These are phyloP conservation scores for Stenurella melanura DNA, from an alignment of 2,888 invertebrate genomes.

Conservation along the genomic window DNA sequence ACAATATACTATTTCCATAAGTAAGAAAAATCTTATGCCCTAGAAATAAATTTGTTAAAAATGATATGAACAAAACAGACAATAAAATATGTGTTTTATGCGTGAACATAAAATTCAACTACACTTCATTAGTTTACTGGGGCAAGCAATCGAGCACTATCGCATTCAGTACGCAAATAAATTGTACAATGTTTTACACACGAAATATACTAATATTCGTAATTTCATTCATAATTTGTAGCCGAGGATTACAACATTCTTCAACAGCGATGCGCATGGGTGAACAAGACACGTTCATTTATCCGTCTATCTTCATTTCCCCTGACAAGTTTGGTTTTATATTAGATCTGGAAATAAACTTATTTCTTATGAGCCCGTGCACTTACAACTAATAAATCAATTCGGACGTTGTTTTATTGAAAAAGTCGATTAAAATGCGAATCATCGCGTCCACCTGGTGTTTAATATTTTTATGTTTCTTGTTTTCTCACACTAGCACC, in stretches of 20 bases:
- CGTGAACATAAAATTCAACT: not conserved
- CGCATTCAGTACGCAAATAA: slow-evolving; percentile 2
- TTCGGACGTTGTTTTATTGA: slow-evolving; percentile 25
- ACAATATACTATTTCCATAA: too few species aligned
- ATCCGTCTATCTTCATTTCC: slow-evolving; percentile 35
- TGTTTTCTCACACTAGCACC: slow-evolving; percentile 7
- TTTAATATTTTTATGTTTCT: slow-evolving; percentile 16
- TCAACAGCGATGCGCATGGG: slow-evolving; percentile 27
- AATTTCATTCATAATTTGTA: slow-evolving; percentile 7
- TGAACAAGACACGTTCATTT: slow-evolving; percentile 35
- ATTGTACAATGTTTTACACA: slow-evolving; percentile 7
- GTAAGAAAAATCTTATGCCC: too few species aligned
- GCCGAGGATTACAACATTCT: slow-evolving; percentile 2
- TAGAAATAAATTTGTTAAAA: not conserved
- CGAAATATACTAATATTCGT: slow-evolving; percentile 7
- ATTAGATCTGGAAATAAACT: slow-evolving; percentile 41
- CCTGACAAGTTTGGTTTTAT: slow-evolving; percentile 37
- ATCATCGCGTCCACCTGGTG: slow-evolving; percentile 31
- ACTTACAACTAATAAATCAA: slow-evolving; percentile 42
- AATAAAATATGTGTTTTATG: slow-evolving; percentile 7
- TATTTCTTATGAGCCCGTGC: slow-evolving; percentile 39
- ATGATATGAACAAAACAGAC: not conserved
- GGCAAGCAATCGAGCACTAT: not conserved
- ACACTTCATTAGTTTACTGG: not conserved
- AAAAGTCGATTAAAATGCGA: slow-evolving; percentile 36